Percentiles rank a stretch among this genome's conserved stretches.
These are phyloP conservation scores for Solenopsis fugax DNA, from an alignment of 1,140 invertebrate genomes.

Conservation along the genomic window DNA sequence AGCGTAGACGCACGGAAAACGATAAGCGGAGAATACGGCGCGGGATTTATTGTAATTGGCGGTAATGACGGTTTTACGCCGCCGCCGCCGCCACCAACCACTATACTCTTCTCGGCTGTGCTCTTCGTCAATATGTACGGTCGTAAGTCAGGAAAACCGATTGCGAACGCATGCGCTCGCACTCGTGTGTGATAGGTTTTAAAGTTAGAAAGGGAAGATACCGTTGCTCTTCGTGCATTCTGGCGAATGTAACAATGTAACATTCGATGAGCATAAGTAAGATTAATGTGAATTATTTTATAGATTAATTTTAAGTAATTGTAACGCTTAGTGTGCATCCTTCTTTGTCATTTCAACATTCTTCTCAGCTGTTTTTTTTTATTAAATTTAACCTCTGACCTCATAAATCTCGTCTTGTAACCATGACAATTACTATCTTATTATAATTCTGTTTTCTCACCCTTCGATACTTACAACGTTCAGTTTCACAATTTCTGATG, in stretches of 20 bases:
- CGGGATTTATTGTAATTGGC: constrained; percentile 83
- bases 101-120: constrained; percentile 37
- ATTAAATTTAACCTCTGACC: constrained; percentile 1
- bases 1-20: constrained; percentile 72
- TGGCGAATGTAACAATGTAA: background rate
- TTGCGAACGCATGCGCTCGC: constrained; percentile 31
- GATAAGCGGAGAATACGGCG: constrained; percentile 79
- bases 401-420: constrained; percentile 15
- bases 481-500: background rate
- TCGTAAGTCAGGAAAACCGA: constrained; percentile 64
- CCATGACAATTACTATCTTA: background rate
- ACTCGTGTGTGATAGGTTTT: constrained; percentile 12
- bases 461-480: background rate
- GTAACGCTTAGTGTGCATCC: background rate
- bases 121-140: constrained; percentile 38
- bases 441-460: background rate
- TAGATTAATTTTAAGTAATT: background rate
- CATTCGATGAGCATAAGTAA: background rate
- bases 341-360: constrained; percentile 15
- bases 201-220: constrained; percentile 11
- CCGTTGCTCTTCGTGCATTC: background rate
- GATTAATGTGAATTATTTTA: background rate
- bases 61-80: constrained; percentile 82
- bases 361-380: background rate
- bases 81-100: constrained; percentile 54